A percentile compares a stretch with the other conserved stretches of the same genome.
These are phyloP conservation scores for Macrocentrus cingulum DNA, from an alignment of 1,140 invertebrate species.

Conservation along the genomic window DNA sequence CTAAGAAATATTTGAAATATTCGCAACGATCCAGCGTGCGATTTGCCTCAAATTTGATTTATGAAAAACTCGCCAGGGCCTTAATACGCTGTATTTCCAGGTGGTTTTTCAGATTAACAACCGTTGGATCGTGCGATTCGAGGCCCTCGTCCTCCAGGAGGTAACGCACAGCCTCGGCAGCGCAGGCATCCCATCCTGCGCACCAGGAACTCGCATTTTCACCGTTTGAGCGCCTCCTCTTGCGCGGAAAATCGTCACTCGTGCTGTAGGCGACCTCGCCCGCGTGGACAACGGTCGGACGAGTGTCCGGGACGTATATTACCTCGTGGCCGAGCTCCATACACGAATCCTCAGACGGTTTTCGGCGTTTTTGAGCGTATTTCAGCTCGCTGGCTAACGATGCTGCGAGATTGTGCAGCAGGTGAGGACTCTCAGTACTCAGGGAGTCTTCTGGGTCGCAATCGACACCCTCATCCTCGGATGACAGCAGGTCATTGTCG, in stretches of 20 bases:
- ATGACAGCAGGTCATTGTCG: conserved; percentile 42
- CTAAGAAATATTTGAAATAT: background rate
- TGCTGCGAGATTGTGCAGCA: conserved; percentile 46
- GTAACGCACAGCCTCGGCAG: conserved; percentile 48
- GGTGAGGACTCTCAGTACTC: conserved; percentile 33
- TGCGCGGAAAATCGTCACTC: background rate
- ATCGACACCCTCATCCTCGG: conserved; percentile 52
- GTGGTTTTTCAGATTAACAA: conserved; percentile 50
- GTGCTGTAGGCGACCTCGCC: background rate
- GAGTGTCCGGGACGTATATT: conserved; percentile 16
- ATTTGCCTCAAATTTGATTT: conserved; percentile 5
- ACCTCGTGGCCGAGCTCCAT: conserved; percentile 35
- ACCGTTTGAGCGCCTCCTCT: background rate
- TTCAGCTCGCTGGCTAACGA: conserved; percentile 47
- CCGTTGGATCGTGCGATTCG: conserved; percentile 48
- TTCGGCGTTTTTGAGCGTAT: conserved; percentile 28
- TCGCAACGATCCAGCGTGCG: background rate
- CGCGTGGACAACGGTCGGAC: background rate
- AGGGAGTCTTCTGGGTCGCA: conserved; percentile 42
- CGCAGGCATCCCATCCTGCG: conserved; percentile 51
- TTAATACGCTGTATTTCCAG: conserved; percentile 46
- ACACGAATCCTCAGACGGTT: background rate
- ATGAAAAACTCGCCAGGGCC: background rate
- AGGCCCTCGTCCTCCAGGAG: conserved; percentile 53
- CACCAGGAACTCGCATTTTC: conserved; percentile 35